phyloP scores from a whole-genome alignment of 2,888 invertebrate genomes.

The Gastracanthus pulcherrimus region DNA sequence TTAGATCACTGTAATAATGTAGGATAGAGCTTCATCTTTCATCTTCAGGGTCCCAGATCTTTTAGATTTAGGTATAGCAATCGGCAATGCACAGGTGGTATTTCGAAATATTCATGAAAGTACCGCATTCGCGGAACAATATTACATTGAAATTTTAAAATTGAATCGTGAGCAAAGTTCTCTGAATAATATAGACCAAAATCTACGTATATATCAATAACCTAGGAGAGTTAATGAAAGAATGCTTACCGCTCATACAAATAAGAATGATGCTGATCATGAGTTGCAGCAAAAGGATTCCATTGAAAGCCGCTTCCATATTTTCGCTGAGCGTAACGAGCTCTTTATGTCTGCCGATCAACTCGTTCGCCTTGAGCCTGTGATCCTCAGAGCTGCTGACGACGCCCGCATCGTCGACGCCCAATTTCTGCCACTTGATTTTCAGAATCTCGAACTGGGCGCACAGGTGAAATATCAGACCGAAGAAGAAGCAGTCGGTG shows the following conservation, averaged over 20 bases:
- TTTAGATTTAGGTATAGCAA: too few species aligned
- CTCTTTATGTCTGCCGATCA: conserved; percentile 33
- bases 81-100: too few species aligned
- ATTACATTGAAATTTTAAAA: not conserved
- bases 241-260: conserved; percentile 51
- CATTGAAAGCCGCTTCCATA: conserved; percentile 44
- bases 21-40: too few species aligned
- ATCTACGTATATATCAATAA: too few species aligned
- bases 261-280: conserved; percentile 49
- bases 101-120: too few species aligned
- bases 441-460: conserved; percentile 50
- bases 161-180: not conserved
- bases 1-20: too few species aligned
- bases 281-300: conserved; percentile 30
- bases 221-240: too few species aligned
- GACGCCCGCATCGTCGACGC: not conserved
- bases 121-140: too few species aligned
- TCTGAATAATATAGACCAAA: not conserved
- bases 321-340: conserved; percentile 38
- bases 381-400: not conserved
- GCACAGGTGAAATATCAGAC: conserved; percentile 42
- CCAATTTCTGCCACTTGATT: conserved; percentile 29
- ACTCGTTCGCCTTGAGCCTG: not conserved
- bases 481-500: conserved; percentile 52
- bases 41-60: too few species aligned